Evolutionary conservation across 2,113 vertebrate genomes (phyloP).

Genomic region (Oreochromis tanganicae): DNA sequence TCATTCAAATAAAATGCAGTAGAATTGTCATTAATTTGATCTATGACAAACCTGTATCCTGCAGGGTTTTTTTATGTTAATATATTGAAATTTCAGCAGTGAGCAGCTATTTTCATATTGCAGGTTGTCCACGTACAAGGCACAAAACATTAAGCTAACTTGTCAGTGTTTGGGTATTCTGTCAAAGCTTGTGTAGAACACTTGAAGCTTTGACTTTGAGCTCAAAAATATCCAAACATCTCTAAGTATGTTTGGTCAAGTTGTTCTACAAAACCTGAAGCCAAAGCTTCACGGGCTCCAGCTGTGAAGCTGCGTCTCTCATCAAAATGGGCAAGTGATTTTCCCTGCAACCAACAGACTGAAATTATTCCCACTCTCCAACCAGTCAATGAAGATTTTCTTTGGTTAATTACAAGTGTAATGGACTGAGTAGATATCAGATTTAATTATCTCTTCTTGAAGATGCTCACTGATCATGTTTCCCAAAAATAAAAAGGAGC

Average conservation of each 20-base stretch:
- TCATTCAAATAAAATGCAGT: background rate
- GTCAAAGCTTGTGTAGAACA: background rate
- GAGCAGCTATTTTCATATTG: background rate
- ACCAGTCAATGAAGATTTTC: background rate
- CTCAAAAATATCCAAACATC: background rate
- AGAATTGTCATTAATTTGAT: background rate
- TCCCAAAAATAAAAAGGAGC: background rate
- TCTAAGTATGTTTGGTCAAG: background rate
- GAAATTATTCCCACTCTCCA: background rate
- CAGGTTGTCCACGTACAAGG: background rate
- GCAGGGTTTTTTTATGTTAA: rapidly evolving
- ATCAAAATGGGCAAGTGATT: background rate
- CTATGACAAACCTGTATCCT: background rate
- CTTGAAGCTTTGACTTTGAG: background rate
- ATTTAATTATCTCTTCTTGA: background rate
- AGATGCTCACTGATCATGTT: background rate
- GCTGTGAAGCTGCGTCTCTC: background rate
- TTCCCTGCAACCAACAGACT: background rate
- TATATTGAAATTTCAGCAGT: background rate
- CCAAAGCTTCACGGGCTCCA: background rate
- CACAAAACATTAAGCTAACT: background rate
- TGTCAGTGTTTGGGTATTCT: background rate
- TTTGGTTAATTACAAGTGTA: background rate
- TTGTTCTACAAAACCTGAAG: background rate
- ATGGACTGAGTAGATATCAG: background rate